A percentile compares a stretch with the other conserved stretches of the same genome.
Evolutionary conservation across 1,140 invertebrate species (phyloP).

Genomic region (Prorops nasuta): DNA sequence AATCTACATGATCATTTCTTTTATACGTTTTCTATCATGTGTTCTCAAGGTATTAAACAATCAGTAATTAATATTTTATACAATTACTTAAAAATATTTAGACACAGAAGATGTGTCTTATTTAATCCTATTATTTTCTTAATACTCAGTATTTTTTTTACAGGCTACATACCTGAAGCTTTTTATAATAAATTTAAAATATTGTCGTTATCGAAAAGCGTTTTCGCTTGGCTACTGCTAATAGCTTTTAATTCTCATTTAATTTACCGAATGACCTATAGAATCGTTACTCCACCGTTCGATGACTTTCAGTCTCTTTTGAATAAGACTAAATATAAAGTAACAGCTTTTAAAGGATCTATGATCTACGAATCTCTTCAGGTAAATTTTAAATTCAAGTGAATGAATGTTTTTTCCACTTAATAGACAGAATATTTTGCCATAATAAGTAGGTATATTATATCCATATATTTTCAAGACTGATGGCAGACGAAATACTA

Average conservation of each 20-base stretch:
- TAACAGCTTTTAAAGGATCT: slow-evolving; percentile 20
- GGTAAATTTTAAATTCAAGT: slow-evolving; percentile 8
- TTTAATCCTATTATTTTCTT: too few species aligned
- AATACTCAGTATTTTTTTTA: slow-evolving; percentile 3
- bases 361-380: slow-evolving; percentile 4
- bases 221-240: slow-evolving; percentile 30
- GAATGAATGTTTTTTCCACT: neutral
- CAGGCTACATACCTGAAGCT: slow-evolving; percentile 19
- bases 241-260: slow-evolving; percentile 27
- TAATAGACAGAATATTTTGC: neutral
- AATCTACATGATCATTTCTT: slow-evolving; percentile 32
- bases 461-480: neutral
- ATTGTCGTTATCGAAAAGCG: slow-evolving; percentile 22
- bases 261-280: slow-evolving; percentile 28
- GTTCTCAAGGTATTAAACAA: slow-evolving; percentile 24
- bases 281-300: slow-evolving; percentile 21
- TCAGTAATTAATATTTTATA: too few species aligned
- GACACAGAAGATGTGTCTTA: too few species aligned
- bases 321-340: slow-evolving; percentile 22
- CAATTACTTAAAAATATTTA: too few species aligned
- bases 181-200: slow-evolving; percentile 22
- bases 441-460: neutral
- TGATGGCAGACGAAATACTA: neutral
- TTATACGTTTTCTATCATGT: slow-evolving; percentile 25
- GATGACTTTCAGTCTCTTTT: slow-evolving; percentile 21